Conservation (phyloP, 2,797 vertebrate species). For the Clarias fuscus region DNA sequence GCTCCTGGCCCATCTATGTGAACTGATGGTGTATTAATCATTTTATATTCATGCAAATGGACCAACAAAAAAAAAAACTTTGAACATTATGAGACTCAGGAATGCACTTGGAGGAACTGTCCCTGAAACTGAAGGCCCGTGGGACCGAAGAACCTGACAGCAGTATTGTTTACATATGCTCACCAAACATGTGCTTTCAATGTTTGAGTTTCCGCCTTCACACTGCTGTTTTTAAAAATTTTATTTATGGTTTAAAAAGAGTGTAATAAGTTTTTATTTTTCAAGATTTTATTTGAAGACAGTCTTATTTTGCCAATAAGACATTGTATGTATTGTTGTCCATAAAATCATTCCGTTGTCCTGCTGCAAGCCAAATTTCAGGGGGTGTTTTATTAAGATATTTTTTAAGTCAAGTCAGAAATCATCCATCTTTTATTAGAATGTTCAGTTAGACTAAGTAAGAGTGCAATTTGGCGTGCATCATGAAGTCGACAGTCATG, state of each 20-base stretch:
- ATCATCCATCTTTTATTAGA: background rate
- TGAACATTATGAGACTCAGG: slow-evolving; percentile 60
- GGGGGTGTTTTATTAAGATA: background rate
- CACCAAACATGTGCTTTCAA: background rate
- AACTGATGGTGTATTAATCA: slow-evolving; percentile 27
- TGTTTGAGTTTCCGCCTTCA: background rate
- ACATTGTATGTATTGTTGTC: slow-evolving; percentile 7
- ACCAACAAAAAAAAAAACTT: slow-evolving; percentile 51
- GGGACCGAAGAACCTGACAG: background rate
- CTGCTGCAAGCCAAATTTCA: background rate
- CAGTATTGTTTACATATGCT: slow-evolving; percentile 38
- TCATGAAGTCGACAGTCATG: background rate
- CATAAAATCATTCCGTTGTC: background rate
- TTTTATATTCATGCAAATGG: slow-evolving; percentile 37
- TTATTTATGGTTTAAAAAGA: slow-evolving; percentile 53
- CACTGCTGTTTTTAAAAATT: slow-evolving; percentile 39
- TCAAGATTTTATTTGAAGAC: slow-evolving; percentile 22
- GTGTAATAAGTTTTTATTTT: slow-evolving; percentile 33
- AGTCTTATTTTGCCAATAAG: slow-evolving; percentile 22
- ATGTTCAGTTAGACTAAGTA: too few relatives aligned
- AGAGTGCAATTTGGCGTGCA: background rate
- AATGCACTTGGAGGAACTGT: slow-evolving; percentile 48
- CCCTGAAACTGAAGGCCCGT: slow-evolving; percentile 23
- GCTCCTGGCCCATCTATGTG: slow-evolving; percentile 29
- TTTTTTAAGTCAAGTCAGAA: background rate